Evolutionary conservation across 2,797 vertebrate species (phyloP).

Genomic region (Eulemur mongoz): DNA sequence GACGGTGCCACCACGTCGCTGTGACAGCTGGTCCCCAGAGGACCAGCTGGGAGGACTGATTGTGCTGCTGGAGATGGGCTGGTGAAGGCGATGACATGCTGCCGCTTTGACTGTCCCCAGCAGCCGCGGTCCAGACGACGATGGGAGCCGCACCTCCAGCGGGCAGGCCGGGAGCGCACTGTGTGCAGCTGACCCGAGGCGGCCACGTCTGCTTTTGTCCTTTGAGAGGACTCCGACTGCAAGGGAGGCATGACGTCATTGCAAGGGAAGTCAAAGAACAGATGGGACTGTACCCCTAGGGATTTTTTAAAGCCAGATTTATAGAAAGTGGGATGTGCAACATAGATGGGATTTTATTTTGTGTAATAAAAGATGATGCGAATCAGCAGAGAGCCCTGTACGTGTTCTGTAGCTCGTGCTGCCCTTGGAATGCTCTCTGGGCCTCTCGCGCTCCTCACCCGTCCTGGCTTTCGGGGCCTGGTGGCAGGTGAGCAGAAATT

Average conservation of each 20-base stretch:
- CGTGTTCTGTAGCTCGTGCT: neutral
- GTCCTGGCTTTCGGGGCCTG: neutral
- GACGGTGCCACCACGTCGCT: neutral
- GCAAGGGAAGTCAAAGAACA: neutral
- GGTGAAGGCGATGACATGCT: conserved; percentile 1
- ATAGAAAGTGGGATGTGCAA: conserved; percentile 39
- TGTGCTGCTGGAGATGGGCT: conserved; percentile 9
- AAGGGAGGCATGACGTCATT: neutral
- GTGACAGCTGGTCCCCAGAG: conserved; percentile 44
- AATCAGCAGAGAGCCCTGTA: neutral
- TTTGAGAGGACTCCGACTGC: neutral
- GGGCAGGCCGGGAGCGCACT: neutral
- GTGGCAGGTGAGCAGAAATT: neutral
- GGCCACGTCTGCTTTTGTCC: neutral
- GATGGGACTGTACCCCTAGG: neutral
- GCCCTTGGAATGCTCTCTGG: neutral
- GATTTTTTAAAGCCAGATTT: conserved; percentile 57
- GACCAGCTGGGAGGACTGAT: conserved; percentile 45
- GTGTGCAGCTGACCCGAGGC: neutral
- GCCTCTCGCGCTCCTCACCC: neutral
- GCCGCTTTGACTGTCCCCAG: conserved; percentile 3
- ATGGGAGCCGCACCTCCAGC: neutral
- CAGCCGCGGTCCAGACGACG: neutral
- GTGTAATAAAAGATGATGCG: conserved; percentile 59
- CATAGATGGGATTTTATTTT: conserved; percentile 63